Evolutionary conservation across 2,888 invertebrate genomes (phyloP), one percentile per base, ranked within the genome.

Genomic region (Melinaea menophilus): DNA sequence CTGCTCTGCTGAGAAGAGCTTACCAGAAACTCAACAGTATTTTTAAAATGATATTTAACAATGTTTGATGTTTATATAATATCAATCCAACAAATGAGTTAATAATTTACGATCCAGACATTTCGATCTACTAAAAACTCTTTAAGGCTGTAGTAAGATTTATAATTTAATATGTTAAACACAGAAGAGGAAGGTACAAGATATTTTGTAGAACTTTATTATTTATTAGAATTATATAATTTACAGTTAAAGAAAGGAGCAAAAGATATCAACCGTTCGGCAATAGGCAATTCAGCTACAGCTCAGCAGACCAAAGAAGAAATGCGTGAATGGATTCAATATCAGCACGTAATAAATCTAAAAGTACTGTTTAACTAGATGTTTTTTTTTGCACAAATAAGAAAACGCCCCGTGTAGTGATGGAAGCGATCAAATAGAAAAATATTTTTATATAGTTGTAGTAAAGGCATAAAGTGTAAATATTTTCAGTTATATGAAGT

Each of bases 251-350:
- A 22, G 22, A 9, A 67, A 69, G 13, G 66, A 64, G 1, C 65
- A 67, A 12, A 22, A 22, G 22, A 22, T 22, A 22, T 22, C 22
- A 22, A 22, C 22, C 22, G 22, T 63, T 60, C 22, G 22, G 22
- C 22, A 22, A 22, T 22, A 22, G 22, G 22, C 22, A 22, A 22
- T 22, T 22, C 22, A 1, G 41, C 58, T 7, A 37, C 63, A 0
- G 60, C 58, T 0, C 66, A 71, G 13, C 75, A 73, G 41, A 34
- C 69, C 4, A 87, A 80, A 65, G 84, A 84, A 5, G 88, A 88
- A 58, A 59, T 86, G 2, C 75, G 84, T 0, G 85, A 88, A 66
- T 90, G 89, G 89, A 69, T 87, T 2, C 75, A 69, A 37, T 86
- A 69, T 67, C 67, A 72, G 12, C 33, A 72, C 62, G 88, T 88